Conservation (phyloP, 2,797 vertebrate genomes). For the Alauda arvensis region DNA sequence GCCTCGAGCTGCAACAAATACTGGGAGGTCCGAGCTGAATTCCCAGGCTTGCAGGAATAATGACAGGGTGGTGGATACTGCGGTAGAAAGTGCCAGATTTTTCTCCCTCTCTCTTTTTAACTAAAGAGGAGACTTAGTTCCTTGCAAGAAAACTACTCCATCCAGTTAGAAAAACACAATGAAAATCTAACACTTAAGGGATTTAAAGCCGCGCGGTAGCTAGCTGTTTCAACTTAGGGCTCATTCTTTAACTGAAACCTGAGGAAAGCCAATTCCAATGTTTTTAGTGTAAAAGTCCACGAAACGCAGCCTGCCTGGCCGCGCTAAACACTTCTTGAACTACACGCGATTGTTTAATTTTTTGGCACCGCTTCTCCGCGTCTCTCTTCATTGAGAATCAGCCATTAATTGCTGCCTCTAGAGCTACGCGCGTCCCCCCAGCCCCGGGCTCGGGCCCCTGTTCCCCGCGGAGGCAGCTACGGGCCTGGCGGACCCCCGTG, state of each 20-base stretch:
- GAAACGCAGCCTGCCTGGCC: not conserved
- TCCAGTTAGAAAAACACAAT: slow-evolving; percentile 69
- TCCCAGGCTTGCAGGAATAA: slow-evolving; percentile 76
- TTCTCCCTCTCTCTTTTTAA: slow-evolving; percentile 47
- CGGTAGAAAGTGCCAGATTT: slow-evolving; percentile 67
- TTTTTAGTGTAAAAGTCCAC: not conserved
- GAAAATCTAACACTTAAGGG: slow-evolving; percentile 61
- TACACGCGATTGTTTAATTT: slow-evolving; percentile 36
- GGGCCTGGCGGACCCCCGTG: not conserved
- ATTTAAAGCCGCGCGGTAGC: slow-evolving; percentile 13
- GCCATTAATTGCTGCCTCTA: not conserved
- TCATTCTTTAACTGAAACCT: slow-evolving; percentile 34
- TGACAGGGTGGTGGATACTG: slow-evolving; percentile 74
- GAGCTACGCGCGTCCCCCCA: not conserved
- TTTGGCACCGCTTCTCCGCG: not conserved
- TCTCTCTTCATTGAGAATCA: slow-evolving; percentile 27
- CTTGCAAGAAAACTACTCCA: slow-evolving; percentile 57
- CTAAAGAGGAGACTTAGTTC: slow-evolving; percentile 61
- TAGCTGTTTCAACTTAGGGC: slow-evolving; percentile 17
- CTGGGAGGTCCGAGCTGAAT: slow-evolving; percentile 82
- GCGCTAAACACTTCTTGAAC: not conserved
- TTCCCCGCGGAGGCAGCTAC: not conserved
- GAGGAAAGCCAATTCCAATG: slow-evolving; percentile 35
- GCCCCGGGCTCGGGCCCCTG: not conserved
- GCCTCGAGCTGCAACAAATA: slow-evolving; percentile 81